Conservation (phyloP, 2,113 vertebrate species). For the Porphyrio hochstetteri region DNA sequence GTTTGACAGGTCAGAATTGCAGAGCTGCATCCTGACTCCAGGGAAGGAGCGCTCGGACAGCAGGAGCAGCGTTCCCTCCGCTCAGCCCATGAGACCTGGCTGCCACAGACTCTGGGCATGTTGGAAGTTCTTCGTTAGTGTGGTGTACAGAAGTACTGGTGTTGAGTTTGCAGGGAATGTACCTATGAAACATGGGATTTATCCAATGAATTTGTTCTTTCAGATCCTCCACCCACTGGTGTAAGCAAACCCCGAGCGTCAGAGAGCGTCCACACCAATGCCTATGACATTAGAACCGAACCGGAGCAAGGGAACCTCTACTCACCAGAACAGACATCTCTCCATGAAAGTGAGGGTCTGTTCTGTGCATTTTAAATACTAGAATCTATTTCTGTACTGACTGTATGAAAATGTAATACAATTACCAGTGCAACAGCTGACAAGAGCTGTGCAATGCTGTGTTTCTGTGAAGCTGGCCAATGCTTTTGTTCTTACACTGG, state of each 20-base stretch:
- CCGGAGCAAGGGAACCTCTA: conserved; percentile 88
- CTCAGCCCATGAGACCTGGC: not conserved
- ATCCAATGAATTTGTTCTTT: conserved; percentile 48
- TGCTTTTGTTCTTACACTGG: conserved; percentile 9
- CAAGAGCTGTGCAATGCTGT: not conserved
- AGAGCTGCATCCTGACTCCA: not conserved
- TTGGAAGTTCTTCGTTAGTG: not conserved
- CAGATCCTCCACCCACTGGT: conserved; percentile 84
- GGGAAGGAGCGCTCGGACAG: not conserved
- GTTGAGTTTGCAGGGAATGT: not conserved
- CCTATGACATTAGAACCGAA: conserved; percentile 87
- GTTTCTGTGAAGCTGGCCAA: not conserved
- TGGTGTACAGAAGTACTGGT: not conserved
- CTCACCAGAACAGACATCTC: conserved; percentile 91
- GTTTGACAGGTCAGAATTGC: not conserved
- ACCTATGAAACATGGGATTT: not conserved
- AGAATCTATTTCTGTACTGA: conserved; percentile 6
- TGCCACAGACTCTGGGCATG: not conserved
- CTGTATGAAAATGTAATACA: not conserved
- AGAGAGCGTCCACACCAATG: conserved; percentile 84
- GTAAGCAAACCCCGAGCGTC: conserved; percentile 83
- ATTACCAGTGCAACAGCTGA: not conserved
- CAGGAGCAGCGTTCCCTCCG: too few species aligned
- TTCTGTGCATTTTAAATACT: conserved; percentile 78
- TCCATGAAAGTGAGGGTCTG: conserved; percentile 99